phyloP scores from a whole-genome alignment of 92 coral and sea anemone genomes.

The Siderastrea siderea region DNA sequence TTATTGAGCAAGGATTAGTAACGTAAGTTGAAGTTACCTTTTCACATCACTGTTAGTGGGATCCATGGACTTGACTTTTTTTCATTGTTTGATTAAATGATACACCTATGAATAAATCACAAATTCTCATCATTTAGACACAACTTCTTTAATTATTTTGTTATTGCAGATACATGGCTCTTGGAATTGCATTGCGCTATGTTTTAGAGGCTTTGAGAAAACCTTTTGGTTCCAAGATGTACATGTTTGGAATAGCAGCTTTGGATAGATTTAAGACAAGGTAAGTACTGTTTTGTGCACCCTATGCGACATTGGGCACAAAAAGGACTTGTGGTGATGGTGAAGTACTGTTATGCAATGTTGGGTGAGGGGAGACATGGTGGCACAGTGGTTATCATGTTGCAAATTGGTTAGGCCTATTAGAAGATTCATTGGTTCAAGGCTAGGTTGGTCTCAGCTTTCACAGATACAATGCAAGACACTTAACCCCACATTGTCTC shows the following conservation, averaged over 20 bases:
- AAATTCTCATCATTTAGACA: background rate
- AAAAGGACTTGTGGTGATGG: too few species aligned
- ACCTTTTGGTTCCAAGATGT: constrained; percentile 95
- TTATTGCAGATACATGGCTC: constrained; percentile 93
- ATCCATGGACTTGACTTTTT: background rate
- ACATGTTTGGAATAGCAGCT: constrained; percentile 98
- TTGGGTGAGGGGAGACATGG: too few species aligned
- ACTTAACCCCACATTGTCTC: too few species aligned
- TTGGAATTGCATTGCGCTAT: constrained; percentile 98
- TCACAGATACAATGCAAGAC: too few species aligned
- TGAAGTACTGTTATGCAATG: too few species aligned
- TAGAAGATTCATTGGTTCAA: too few species aligned
- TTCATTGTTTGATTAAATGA: background rate
- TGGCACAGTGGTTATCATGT: too few species aligned
- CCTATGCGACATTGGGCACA: too few species aligned
- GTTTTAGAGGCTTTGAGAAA: constrained; percentile 97
- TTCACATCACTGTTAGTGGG: background rate
- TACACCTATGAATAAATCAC: background rate
- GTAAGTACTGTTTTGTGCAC: constrained; percentile 14
- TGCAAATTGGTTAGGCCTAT: too few species aligned
- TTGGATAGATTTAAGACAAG: constrained; percentile 97
- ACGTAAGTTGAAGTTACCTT: constrained; percentile 71
- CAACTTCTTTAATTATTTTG: background rate
- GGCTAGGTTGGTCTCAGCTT: too few species aligned
- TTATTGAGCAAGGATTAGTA: constrained; percentile 97